Evolutionary conservation across 2,113 vertebrate species (phyloP).

Genomic region (Sturnus vulgaris): DNA sequence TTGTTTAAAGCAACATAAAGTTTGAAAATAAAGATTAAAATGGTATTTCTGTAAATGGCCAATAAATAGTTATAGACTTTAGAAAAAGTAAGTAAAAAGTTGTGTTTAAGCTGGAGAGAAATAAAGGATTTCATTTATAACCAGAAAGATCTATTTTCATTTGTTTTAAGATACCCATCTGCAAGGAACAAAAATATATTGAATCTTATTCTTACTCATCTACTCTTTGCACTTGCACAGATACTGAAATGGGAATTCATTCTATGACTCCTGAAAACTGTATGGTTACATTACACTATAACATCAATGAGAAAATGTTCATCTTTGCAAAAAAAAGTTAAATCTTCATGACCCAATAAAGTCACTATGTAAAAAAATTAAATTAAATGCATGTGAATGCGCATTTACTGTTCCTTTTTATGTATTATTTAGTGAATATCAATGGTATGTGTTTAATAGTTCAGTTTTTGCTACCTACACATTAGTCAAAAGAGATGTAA

Average conservation of each 20-base stretch:
- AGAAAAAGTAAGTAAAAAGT: neutral
- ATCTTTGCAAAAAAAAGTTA: constrained; percentile 39
- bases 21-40: neutral
- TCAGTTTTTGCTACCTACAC: constrained; percentile 81
- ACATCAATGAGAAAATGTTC: constrained; percentile 19
- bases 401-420: constrained; percentile 77
- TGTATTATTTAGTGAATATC: constrained; percentile 82
- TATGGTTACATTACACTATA: neutral
- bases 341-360: constrained; percentile 53
- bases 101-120: constrained; percentile 35
- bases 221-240: constrained; percentile 51
- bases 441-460: constrained; percentile 83
- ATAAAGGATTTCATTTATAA: constrained; percentile 16
- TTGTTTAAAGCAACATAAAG: neutral
- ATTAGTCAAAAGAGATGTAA: constrained; percentile 82
- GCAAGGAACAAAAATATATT: constrained; percentile 3
- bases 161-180: neutral
- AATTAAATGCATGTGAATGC: constrained; percentile 87
- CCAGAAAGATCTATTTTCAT: constrained; percentile 8
- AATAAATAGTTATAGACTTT: constrained; percentile 28
- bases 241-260: constrained; percentile 44
- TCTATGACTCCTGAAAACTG: constrained; percentile 26
- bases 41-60: neutral
- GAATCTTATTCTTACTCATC: neutral
- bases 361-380: constrained; percentile 73